A percentile compares a stretch with the other conserved stretches of the same genome.
phyloP scores from a whole-genome alignment of 2,797 vertebrate genomes.

The Poecile montanus region DNA sequence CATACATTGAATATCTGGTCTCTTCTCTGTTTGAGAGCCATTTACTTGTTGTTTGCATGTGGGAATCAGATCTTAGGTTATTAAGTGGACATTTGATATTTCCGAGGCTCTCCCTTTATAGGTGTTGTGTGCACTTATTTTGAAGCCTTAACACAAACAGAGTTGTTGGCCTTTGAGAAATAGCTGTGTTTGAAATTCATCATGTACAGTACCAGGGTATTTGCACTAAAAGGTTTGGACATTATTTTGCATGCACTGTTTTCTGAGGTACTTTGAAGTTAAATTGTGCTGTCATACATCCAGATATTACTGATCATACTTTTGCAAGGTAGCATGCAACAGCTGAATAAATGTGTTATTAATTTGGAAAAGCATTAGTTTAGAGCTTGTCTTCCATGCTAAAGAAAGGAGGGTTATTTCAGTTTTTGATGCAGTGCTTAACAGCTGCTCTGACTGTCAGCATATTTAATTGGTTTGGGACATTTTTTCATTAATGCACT shows the following conservation, averaged over 20 bases:
- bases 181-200: background rate
- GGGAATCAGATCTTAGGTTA: background rate
- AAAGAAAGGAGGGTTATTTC: background rate
- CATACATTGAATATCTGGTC: background rate
- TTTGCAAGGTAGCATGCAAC: background rate
- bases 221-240: background rate
- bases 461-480: background rate
- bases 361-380: background rate
- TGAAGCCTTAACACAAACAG: background rate
- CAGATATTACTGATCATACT: background rate
- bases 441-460: background rate
- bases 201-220: background rate
- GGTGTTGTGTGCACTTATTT: background rate
- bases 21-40: background rate
- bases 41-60: background rate
- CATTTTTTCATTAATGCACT: background rate
- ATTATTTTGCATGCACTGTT: background rate
- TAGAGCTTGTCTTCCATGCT: background rate
- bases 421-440: background rate
- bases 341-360: conserved; percentile 4
- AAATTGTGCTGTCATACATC: background rate
- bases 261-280: background rate
- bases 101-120: background rate
- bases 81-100: background rate
- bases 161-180: background rate